These are phyloP conservation scores for Lycocerus yunnanus DNA, from an alignment of 2,888 invertebrate genomes.

Conservation along the genomic window DNA sequence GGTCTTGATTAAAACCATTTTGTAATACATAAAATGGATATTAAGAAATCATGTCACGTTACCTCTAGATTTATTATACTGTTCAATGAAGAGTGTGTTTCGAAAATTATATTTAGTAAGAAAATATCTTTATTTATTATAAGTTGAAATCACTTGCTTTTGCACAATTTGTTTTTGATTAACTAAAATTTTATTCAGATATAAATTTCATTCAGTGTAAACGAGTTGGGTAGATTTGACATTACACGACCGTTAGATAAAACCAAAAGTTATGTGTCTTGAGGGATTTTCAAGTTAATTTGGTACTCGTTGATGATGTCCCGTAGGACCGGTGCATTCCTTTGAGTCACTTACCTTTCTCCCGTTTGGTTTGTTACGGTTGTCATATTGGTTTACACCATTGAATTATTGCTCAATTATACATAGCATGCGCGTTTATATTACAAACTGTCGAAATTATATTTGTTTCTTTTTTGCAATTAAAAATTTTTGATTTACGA, in stretches of 20 bases:
- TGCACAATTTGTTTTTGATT: slow-evolving; percentile 38
- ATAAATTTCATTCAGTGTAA: slow-evolving; percentile 29
- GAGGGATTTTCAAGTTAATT: slow-evolving; percentile 52
- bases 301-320: slow-evolving; percentile 55
- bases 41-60: slow-evolving; percentile 7
- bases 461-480: neutral
- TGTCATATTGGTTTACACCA: slow-evolving; percentile 28
- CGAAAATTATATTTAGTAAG: slow-evolving; percentile 20
- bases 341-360: slow-evolving; percentile 30
- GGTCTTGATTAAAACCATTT: neutral
- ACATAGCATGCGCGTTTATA: neutral
- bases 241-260: slow-evolving; percentile 52
- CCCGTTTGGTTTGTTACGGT: slow-evolving; percentile 12
- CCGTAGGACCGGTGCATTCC: slow-evolving; percentile 44
- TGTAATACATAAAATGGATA: neutral
- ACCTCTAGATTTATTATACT: slow-evolving; percentile 15
- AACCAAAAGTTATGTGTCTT: slow-evolving; percentile 53
- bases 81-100: slow-evolving; percentile 19
- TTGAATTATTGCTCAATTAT: slow-evolving; percentile 26
- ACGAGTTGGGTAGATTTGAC: slow-evolving; percentile 41
- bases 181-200: slow-evolving; percentile 26
- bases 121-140: slow-evolving; percentile 19
- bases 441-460: neutral
- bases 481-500: neutral
- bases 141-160: slow-evolving; percentile 32